A percentile compares a stretch with the other conserved stretches of the same genome.
Conservation (phyloP, 2,113 vertebrate genomes). For the Arvicanthis niloticus region DNA sequence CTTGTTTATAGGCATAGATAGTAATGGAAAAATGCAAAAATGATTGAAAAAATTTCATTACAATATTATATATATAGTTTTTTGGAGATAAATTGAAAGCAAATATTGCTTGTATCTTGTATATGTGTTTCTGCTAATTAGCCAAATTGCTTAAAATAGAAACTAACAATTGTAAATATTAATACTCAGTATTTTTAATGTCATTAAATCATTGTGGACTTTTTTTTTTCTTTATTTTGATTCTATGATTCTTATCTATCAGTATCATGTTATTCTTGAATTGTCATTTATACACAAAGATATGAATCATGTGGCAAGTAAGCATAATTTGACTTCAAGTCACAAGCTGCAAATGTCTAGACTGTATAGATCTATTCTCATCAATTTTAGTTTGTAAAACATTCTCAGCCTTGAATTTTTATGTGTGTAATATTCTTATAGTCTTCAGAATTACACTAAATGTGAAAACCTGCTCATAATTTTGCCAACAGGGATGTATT, state of each 20-base stretch:
- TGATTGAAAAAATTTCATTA: conserved; percentile 37
- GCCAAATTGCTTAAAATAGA: background rate
- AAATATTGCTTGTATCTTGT: conserved; percentile 42
- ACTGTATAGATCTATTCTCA: conserved; percentile 49
- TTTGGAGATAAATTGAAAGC: conserved; percentile 28
- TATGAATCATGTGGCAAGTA: conserved; percentile 41
- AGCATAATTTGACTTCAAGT: conserved; percentile 64
- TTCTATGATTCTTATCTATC: background rate
- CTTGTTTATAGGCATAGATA: conserved; percentile 56
- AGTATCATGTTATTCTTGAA: conserved; percentile 19
- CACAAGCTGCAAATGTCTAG: conserved; percentile 58
- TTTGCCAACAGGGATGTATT: conserved; percentile 74
- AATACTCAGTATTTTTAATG: background rate
- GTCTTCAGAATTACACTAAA: conserved; percentile 78
- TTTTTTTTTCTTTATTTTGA: background rate
- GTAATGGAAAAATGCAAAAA: conserved; percentile 63
- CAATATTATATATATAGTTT: conserved; percentile 58
- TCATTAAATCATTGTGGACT: background rate
- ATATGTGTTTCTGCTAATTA: conserved; percentile 54
- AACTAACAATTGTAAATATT: conserved; percentile 40
- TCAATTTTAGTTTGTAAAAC: conserved; percentile 70
- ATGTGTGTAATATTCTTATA: conserved; percentile 33
- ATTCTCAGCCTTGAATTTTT: conserved; percentile 64
- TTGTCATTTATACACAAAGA: background rate
- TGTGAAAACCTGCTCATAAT: conserved; percentile 57